Base-by-base conservation (phyloP, 2,888 invertebrate genomes). In the Parascotia fuliginaria region DNA sequence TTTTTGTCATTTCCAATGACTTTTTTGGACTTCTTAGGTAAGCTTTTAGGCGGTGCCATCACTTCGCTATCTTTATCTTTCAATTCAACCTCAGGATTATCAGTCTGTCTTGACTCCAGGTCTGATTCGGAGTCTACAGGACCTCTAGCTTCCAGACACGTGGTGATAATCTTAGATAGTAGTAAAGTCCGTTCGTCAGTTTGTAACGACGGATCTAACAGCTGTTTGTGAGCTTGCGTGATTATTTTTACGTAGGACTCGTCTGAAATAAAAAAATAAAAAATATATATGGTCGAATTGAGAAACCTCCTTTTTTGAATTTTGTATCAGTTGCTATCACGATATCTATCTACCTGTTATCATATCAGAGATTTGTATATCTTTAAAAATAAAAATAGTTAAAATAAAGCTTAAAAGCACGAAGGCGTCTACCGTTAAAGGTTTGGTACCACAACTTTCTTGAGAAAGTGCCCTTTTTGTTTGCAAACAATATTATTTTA, bases 11-110 rank as follows among this genome's bases (percentile, higher is more conserved):
- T 81, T 14, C 6, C 9, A 0, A 5, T 12, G 1, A 13, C 13
- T 14, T 43, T 55, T 59, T 82, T 86, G 7, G 39, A 48, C 60
- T 82, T 88, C 58, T 83, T 89, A 0, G 89, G 89, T 1, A 85
- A 32, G 2, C 75, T 55, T 55, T 84, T 87, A 0, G 89, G 89
- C 0, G 89, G 89, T 0, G 87, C 88, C 89, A 89, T 89, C 0
- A 83, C 73, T 50, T 83, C 81, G 1, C 59, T 65, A 15, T 74
- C 70, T 34, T 60, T 54, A 34, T 73, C 42, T 63, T 70, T 50
- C 44, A 65, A 45, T 36, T 71, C 45, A 34, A 42, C 3, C 42
- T 67, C 66, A 16, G 31, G 56, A 12, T 54, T 52, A 2, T 61
- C 65, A 28, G 70, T 62, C 0, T 55, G 65, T 12, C 70, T 68